A percentile compares a stretch with the other conserved stretches of the same genome.
Conservation (phyloP, 1,140 invertebrate species). For the Parasteatoda tepidariorum region DNA sequence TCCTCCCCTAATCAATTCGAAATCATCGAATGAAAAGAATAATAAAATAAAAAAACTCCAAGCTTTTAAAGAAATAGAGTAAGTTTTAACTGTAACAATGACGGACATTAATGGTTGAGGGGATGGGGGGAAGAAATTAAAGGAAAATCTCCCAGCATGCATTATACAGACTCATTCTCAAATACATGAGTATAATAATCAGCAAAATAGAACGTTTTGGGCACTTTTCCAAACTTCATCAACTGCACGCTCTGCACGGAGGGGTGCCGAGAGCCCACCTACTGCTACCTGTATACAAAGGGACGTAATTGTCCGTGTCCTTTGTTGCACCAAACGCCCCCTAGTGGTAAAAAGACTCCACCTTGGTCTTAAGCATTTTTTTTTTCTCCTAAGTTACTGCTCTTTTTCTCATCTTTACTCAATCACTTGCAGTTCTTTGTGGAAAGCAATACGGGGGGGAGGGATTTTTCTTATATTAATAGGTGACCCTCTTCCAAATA, state of each 20-base stretch:
- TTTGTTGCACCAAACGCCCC: conserved; percentile 26
- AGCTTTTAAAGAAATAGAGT: neutral
- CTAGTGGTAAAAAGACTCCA: conserved; percentile 23
- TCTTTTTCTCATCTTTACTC: neutral
- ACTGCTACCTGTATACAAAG: conserved; percentile 51
- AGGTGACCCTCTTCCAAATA: conserved; percentile 26
- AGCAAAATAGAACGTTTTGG: conserved; percentile 20
- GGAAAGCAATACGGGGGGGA: conserved; percentile 15
- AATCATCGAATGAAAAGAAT: conserved; percentile 8
- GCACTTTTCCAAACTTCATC: conserved; percentile 52
- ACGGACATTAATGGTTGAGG: conserved; percentile 23
- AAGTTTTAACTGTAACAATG: neutral
- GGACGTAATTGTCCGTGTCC: conserved; percentile 45
- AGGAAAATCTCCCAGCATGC: conserved; percentile 18
- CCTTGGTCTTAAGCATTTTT: conserved; percentile 35
- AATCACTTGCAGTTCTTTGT: conserved; percentile 2
- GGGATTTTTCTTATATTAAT: neutral
- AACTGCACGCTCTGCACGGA: neutral
- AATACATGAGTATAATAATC: conserved; percentile 37
- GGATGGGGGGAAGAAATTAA: conserved; percentile 17
- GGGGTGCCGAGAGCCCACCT: conserved; percentile 42
- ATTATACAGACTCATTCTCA: conserved; percentile 25
- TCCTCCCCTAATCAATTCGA: neutral
- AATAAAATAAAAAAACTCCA: neutral
- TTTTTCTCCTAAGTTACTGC: neutral